Conservation (phyloP, 23 tunicate genomes). For the Aplidium turbinatum region DNA sequence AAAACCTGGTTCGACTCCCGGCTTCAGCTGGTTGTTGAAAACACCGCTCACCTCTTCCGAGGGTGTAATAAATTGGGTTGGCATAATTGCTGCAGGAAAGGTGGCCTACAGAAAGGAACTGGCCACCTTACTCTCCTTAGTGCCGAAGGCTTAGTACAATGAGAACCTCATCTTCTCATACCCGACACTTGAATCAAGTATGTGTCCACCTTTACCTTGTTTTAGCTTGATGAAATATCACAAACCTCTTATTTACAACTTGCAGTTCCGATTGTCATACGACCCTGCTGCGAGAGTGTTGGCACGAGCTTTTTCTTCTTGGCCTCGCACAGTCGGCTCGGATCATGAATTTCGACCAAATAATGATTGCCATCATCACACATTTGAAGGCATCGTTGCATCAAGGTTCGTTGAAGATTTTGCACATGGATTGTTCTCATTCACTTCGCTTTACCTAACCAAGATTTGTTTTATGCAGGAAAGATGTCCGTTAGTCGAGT, state of each 20-base stretch:
- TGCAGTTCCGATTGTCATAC: constrained; percentile 79
- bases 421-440: neutral
- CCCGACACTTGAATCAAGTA: no score
- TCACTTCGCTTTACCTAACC: neutral
- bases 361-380: constrained; percentile 49
- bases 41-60: no score
- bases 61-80: no score
- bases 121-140: no score
- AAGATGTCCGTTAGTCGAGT: constrained; percentile 25
- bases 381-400: constrained; percentile 55
- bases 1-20: no score
- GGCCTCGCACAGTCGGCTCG: constrained; percentile 78
- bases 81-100: no score
- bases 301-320: constrained; percentile 78
- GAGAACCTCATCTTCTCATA: no score
- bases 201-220: no score
- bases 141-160: no score
- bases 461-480: constrained; percentile 4
- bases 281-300: constrained; percentile 64
- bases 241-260: neutral
- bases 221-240: neutral
- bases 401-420: constrained; percentile 37
- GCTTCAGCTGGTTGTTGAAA: no score
- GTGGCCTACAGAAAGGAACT: no score
- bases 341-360: constrained; percentile 51